phyloP scores from a whole-genome alignment of 2,888 invertebrate species.

The Craniophora ligustri region DNA sequence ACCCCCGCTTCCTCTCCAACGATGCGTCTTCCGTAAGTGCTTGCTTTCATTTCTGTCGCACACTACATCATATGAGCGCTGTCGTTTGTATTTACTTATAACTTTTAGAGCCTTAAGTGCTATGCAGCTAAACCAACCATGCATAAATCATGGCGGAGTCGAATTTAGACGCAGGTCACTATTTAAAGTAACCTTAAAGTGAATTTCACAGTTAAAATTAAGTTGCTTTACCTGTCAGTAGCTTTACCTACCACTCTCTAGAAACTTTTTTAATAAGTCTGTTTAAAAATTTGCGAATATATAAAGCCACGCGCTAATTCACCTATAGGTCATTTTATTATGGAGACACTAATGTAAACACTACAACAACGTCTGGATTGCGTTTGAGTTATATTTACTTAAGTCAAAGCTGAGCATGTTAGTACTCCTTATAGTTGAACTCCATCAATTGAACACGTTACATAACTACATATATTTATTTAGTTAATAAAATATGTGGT shows the following conservation, averaged over 20 bases:
- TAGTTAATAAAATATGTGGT: neutral
- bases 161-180: slow-evolving; percentile 35
- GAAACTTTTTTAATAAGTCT: no score
- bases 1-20: slow-evolving; percentile 45
- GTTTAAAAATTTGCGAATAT: no score
- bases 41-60: slow-evolving; percentile 41
- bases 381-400: no score
- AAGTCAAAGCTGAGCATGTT: no score
- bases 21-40: slow-evolving; percentile 50
- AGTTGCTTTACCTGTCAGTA: slow-evolving; percentile 19
- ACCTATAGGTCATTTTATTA: no score
- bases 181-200: slow-evolving; percentile 35
- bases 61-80: slow-evolving; percentile 14
- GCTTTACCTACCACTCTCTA: no score
- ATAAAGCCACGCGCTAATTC: no score
- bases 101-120: slow-evolving; percentile 41
- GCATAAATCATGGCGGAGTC: slow-evolving; percentile 44
- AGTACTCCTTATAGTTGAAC: no score
- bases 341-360: no score
- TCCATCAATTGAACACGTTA: no score
- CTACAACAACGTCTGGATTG: no score
- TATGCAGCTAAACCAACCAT: slow-evolving; percentile 33
- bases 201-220: slow-evolving; percentile 21
- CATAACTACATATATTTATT: neutral
- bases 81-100: slow-evolving; percentile 38